Evolutionary conservation across 2,888 invertebrate species (phyloP), one percentile per base, ranked within the genome.

Genomic region (Prosopocoilus inquinatus): DNA sequence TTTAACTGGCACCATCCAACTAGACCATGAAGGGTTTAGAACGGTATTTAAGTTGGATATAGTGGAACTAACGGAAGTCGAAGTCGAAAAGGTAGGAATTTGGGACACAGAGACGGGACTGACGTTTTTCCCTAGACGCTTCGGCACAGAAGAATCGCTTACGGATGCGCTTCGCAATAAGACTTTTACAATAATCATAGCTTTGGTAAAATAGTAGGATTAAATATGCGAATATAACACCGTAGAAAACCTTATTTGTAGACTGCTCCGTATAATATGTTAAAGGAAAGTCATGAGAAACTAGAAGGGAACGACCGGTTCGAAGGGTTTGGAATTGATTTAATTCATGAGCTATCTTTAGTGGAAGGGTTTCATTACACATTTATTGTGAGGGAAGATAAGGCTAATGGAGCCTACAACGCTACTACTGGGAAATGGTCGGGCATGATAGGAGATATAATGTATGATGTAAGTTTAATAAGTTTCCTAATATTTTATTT

Each of bases 171-270:
- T 93, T 67, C 82, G 81, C 59, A 94, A 90, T 68, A 86, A 83
- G 74, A 85, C 88, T 1, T 87, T 91, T 64, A 81, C 80, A 61
- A 86, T 91, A 4, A 79, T 89, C 4, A 89, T 88, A 11, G 84
- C 89, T 47, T 74, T 90, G 77, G 90, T 90, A 78, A 78, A 11
- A n/a, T n/a, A 15, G 28, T 5, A 28, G 20, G 20, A 28, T 28
- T 7, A 28, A 28, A 4, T n/a, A n/a, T 7, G 38, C n/a, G n/a
- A n/a, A n/a, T n/a, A n/a, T n/a, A n/a, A n/a, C n/a, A n/a, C n/a
- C n/a, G 20, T 28, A 5, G 20, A 28, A 28, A 28, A 28, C 20
- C 7, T 4, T n/a, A 35, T 57, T 63, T 64, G 15, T 57, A 87
- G 85, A 86, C 84, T 53, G 78, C 81, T 45, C 89, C 89, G 0